Evolutionary conservation across 2,797 vertebrate species (phyloP), one percentile per base, ranked within the genome.

Genomic region (Trematomus bernacchii): DNA sequence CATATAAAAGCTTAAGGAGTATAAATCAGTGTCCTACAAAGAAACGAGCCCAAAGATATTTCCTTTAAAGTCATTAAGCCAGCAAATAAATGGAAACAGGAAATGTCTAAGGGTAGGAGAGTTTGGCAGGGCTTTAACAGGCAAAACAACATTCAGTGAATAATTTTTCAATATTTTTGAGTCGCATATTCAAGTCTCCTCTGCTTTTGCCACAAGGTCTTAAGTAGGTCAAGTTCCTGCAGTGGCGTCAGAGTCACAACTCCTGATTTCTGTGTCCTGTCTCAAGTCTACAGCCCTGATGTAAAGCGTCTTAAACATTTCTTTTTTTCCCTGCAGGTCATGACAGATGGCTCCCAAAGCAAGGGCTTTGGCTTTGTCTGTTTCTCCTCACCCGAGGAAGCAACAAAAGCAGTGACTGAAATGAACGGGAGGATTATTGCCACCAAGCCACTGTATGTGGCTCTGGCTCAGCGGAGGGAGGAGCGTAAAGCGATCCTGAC

Each of bases 321-420:
- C 12, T 48, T 46, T 51, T 44, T 10, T 52, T 44, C 66, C 33
- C 44, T 33, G 77, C 72, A 99, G 98, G 98, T 99, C 89, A 99
- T 99, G 98, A 99, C 96, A 3, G 98, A 99, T 27, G 95, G 95
- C 66, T 94, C 95, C 82, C 98, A 97, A 91, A 99, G 98, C 95
- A 99, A 97, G 87, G 98, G 98, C 73, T 99, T 99, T 89, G 98
- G 98, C 48, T 99, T 99, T 80, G 98, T 99, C 82, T 99, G 98
- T 90, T 99, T 99, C 92, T 99, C 98, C 42, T 99, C 98, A 58
- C 98, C 98, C n/a, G 98, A 99, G 89, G 98, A 99, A 88, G 98
- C 98, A 1, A 99, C 98, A 0, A 99, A 99, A 91, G 98, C 98
- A 0, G 98, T 99, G 60, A 99, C 98, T 0, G 98, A 99, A 87